Evolutionary conservation across 2,797 vertebrate genomes (phyloP), one percentile per base, ranked within the genome.

Genomic region (Danio aesculapii): DNA sequence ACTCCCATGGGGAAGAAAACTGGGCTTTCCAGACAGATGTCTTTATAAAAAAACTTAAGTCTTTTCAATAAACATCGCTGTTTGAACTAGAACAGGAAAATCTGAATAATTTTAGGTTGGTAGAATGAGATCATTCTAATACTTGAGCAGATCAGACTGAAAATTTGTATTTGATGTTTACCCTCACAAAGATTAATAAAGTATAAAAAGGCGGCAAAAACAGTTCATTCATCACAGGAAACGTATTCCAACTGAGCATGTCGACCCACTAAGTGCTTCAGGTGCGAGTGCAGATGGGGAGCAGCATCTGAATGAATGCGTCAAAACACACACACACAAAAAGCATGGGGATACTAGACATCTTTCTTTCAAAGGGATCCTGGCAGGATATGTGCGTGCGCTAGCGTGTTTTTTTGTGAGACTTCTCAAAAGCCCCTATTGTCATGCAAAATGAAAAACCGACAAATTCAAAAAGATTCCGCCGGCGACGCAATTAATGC

Each of bases 401-500:
- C 46, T 17, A 64, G 63, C 53, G 17, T 11, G 52, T 57, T 72
- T 75, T 30, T 30, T 70, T 77, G 21, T 77, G 12, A 47, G 39
- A 30, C 79, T 61, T 14, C 41, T 90, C 89, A 92, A 91, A 86
- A 84, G 88, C 59, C 49, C 30, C 82, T 86, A 91, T 94, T 95
- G 90, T 95, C 12, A 94, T 94, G 93, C 85, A 90, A 91, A 94
- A 90, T 90, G 80, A 85, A 85, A 89, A 91, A 88, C 88, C 67
- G 16, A 79, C 80, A 57, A 87, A 91, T 91, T 93, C 91, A 91
- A 90, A 92, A 89, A 67, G 84, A 91, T 87, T 85, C 87, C 30
- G 81, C 87, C 81, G 79, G 79, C 88, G 66, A 88, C 88, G 89
- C 91, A 93, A 93, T 94, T 90, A 94, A 90, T 91, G 81, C 81